A percentile compares a stretch with the other conserved stretches of the same genome.
phyloP scores from a whole-genome alignment of 2,113 vertebrate genomes.

The Corvus moneduloides region DNA sequence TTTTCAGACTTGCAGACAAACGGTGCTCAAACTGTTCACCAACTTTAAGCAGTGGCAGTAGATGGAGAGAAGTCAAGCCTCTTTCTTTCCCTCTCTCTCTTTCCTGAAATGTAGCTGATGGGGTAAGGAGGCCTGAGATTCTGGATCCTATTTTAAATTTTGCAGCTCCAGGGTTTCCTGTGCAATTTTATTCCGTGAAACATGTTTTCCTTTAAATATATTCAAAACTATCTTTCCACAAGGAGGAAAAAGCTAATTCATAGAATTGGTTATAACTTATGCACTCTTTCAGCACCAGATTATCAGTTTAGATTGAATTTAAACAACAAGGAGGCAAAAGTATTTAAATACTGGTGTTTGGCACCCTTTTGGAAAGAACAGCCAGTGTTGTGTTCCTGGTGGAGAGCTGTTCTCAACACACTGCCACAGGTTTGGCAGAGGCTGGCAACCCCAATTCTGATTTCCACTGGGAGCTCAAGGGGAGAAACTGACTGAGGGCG shows the following conservation, averaged over 20 bases:
- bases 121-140: not conserved
- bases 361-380: not conserved
- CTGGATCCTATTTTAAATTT: not conserved
- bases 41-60: not conserved
- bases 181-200: not conserved
- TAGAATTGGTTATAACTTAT: not conserved
- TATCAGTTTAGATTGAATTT: not conserved
- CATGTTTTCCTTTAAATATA: not conserved
- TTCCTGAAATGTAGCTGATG: not conserved
- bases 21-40: not conserved
- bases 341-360: not conserved
- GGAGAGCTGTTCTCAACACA: not conserved
- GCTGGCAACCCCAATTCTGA: not conserved
- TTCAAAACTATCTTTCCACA: not conserved
- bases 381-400: not conserved
- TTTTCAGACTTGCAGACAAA: not conserved
- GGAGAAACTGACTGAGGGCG: accelerated
- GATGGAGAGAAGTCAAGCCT: not conserved
- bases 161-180: not conserved
- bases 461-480: not conserved
- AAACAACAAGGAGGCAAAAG: not conserved
- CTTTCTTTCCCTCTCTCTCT: accelerated
- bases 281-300: not conserved
- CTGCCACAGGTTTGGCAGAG: not conserved
- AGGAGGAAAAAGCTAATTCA: not conserved